These are phyloP conservation scores for Paratrypauchen microcephalus DNA, from an alignment of 2,797 vertebrate genomes.

Conservation along the genomic window DNA sequence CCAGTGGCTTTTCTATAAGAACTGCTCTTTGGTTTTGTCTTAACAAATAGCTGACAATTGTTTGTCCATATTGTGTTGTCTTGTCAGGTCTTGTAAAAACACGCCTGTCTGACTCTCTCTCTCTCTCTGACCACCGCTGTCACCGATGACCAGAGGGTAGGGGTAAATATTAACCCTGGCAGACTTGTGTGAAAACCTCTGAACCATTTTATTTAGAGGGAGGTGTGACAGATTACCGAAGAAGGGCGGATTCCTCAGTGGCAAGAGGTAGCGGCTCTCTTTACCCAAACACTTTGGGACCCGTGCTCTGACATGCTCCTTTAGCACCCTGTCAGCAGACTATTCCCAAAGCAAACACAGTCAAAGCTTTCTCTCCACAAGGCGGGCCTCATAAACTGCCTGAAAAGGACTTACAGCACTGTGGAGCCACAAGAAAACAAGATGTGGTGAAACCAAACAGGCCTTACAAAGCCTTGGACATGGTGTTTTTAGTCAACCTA, in stretches of 20 bases:
- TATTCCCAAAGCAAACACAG: constrained; percentile 81
- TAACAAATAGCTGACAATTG: neutral
- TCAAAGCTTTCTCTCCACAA: constrained; percentile 70
- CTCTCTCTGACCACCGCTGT: constrained; percentile 37
- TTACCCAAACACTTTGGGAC: constrained; percentile 74
- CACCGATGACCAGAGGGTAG: constrained; percentile 70
- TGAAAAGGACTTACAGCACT: constrained; percentile 75
- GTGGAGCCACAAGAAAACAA: constrained; percentile 76
- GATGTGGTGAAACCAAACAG: constrained; percentile 76
- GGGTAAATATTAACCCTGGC: constrained; percentile 87
- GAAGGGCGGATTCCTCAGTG: constrained; percentile 78
- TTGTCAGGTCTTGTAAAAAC: constrained; percentile 25
- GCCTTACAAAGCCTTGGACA: constrained; percentile 72
- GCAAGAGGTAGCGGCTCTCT: constrained; percentile 76
- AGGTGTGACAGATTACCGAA: constrained; percentile 80
- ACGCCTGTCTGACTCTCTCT: constrained; percentile 27
- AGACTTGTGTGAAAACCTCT: constrained; percentile 83
- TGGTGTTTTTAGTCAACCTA: constrained; percentile 72
- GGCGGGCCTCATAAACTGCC: constrained; percentile 73
- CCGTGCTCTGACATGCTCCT: constrained; percentile 79
- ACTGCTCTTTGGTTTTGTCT: neutral
- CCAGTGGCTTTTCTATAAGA: no score
- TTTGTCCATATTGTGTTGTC: constrained; percentile 22
- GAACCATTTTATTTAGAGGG: constrained; percentile 77
- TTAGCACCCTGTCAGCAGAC: constrained; percentile 81